phyloP scores from a whole-genome alignment of 2,888 invertebrate genomes.

The Eupithecia vulgata region DNA sequence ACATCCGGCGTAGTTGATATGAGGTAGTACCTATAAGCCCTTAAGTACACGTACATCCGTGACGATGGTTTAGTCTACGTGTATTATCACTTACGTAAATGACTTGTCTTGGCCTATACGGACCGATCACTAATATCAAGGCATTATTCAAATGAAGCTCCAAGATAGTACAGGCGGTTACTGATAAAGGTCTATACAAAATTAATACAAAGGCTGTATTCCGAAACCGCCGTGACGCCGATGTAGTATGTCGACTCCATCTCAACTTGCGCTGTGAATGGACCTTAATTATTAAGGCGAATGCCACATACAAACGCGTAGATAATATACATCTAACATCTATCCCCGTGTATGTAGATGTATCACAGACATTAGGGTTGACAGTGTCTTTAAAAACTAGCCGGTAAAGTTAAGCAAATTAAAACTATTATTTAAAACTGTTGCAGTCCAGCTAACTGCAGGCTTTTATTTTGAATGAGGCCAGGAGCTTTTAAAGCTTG shows the following conservation, averaged over 20 bases:
- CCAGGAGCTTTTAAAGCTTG: neutral
- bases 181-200: conserved; percentile 14
- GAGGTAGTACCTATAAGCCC: no score
- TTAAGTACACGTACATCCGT: no score
- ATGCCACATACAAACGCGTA: conserved; percentile 33
- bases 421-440: no score
- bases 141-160: neutral
- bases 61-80: neutral
- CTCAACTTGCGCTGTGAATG: conserved; percentile 49
- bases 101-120: neutral
- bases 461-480: no score
- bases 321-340: neutral
- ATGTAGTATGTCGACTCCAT: conserved; percentile 30
- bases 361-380: neutral
- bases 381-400: neutral
- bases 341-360: neutral
- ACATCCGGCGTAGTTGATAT: no score
- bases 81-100: neutral
- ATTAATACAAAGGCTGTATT: conserved; percentile 20
- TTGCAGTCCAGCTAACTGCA: no score
- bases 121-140: neutral
- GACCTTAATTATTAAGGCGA: conserved; percentile 52
- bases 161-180: neutral
- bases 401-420: neutral
- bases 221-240: conserved; percentile 15